Conservation (phyloP, 2,888 invertebrate species). For the Drosophila ezoana region DNA sequence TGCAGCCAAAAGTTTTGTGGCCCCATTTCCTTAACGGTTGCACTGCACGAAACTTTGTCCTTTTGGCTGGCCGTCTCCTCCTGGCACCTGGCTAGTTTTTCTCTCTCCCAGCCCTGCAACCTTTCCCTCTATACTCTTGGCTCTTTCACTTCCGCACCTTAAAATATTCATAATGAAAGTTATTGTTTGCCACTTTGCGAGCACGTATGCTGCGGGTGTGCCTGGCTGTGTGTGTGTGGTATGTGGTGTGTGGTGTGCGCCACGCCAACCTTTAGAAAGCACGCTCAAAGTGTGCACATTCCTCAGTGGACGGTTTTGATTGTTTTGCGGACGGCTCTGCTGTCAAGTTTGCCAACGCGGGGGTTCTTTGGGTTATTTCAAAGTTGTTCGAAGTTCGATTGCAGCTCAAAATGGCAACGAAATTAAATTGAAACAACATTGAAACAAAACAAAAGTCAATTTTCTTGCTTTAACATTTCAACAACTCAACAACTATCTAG, state of each 20-base stretch:
- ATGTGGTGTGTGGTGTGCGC: conserved; percentile 21
- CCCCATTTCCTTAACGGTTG: conserved; percentile 56
- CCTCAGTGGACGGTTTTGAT: conserved; percentile 61
- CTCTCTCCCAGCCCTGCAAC: not conserved
- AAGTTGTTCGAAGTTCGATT: conserved; percentile 43
- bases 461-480: conserved; percentile 16
- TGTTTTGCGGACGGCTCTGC: conserved; percentile 67
- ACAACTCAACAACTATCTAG: conserved; percentile 1
- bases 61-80: conserved; percentile 25
- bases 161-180: conserved; percentile 77
- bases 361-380: conserved; percentile 39
- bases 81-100: conserved; percentile 22
- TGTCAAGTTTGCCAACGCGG: conserved; percentile 48
- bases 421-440: conserved; percentile 21
- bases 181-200: conserved; percentile 66
- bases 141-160: conserved; percentile 52
- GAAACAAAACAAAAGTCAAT: conserved; percentile 16
- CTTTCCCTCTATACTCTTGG: not conserved
- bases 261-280: conserved; percentile 30
- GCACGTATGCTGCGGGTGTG: conserved; percentile 6
- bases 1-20: conserved; percentile 62
- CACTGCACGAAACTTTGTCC: conserved; percentile 73
- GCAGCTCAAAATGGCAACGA: conserved; percentile 26
- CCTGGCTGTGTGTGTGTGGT: conserved; percentile 1
- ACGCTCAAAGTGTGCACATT: conserved; percentile 31